Evolutionary conservation across 2,797 vertebrate genomes (phyloP), one percentile per base, ranked within the genome.

Genomic region (Macrochelys suwanniensis): DNA sequence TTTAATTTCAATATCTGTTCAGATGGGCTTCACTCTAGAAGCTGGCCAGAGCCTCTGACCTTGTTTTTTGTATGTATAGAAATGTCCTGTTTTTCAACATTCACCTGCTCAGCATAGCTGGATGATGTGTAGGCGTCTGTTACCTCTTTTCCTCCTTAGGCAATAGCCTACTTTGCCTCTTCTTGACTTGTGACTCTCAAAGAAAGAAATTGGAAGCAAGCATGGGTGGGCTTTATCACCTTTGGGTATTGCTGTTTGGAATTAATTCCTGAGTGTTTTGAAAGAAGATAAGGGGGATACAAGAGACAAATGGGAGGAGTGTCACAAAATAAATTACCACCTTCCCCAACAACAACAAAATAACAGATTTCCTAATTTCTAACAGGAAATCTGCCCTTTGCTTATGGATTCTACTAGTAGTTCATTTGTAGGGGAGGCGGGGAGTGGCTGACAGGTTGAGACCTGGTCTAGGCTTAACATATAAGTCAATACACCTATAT

Each of bases 161-260:
- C 61, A 65, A 19, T 33, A 89, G 82, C 87, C 61, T 85, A 91
- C 90, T 95, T 92, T 85, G 56, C 54, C 56, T 89, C 65, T 11
- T 93, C 49, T 90, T 95, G 88, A 50, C 82, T 90, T 90, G 59
- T 88, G n/a, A 74, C n/a, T 54, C 21, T 85, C 17, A 19, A 26
- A 65, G 59, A 89, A 49, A 50, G 25, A 11, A 80, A n/a, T 17
- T 1, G 1, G 5, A 80, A 65, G 42, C 5, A 1, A 45, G 80
- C 5, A 13, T 85, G 53, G 33, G 23, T 78, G 65, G 65, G 54
- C 78, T 79, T 90, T 28, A 1, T 59, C 90, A 68, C 85, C 31
- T 68, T 17, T 33, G 65, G 6, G 17, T 68, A n/a, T 68, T 59
- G 57, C 26, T 26, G 28, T 31, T 59, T 33, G 28, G 26, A 28